These are phyloP conservation scores for Gavialis gangeticus DNA, from an alignment of 2,113 vertebrate species.

Conservation along the genomic window DNA sequence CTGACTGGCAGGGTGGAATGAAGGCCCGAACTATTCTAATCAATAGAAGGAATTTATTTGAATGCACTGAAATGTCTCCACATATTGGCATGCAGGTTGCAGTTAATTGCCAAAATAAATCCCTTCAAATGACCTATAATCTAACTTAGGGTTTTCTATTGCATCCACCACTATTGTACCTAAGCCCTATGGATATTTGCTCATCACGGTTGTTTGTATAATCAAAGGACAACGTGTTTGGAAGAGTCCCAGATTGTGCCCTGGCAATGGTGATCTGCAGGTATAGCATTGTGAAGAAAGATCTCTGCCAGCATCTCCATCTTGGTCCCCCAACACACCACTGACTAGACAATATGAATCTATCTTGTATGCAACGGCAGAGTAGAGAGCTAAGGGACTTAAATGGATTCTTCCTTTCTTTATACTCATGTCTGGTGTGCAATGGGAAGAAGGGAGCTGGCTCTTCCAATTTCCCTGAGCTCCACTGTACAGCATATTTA, in stretches of 20 bases:
- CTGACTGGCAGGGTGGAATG: neutral
- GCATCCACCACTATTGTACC: neutral
- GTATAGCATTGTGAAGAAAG: too few species aligned
- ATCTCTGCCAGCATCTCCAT: neutral
- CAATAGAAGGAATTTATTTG: slow-evolving; percentile 14
- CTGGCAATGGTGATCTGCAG: neutral
- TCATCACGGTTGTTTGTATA: neutral
- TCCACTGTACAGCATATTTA: too few species aligned
- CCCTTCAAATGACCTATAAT: neutral
- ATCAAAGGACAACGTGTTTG: neutral
- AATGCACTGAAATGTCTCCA: neutral
- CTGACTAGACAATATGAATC: neutral
- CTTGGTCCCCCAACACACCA: neutral
- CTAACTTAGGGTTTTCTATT: neutral
- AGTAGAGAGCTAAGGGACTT: too few species aligned
- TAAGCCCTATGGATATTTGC: neutral
- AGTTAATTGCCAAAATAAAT: neutral
- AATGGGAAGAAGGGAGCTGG: too few species aligned
- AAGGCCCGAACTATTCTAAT: neutral
- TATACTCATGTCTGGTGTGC: too few species aligned
- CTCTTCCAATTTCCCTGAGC: too few species aligned
- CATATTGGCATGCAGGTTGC: neutral
- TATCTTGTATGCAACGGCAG: neutral
- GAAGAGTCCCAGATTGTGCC: neutral
- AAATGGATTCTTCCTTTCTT: too few species aligned